phyloP scores from a whole-genome alignment of 2,113 vertebrate species.

The Maccullochella peelii region DNA sequence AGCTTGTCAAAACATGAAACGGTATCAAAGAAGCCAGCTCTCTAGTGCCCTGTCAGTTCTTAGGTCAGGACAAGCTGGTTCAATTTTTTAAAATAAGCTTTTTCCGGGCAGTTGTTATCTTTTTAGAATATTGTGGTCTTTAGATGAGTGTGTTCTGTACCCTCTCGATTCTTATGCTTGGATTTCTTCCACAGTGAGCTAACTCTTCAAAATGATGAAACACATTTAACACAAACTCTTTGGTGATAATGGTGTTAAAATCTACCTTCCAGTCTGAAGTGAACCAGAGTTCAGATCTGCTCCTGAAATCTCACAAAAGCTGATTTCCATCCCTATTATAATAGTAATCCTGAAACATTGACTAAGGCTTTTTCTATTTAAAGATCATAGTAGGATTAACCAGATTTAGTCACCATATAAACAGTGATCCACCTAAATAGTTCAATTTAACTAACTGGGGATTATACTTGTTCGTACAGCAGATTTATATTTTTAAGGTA shows the following conservation, averaged over 20 bases:
- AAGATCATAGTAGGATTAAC: conserved; percentile 7
- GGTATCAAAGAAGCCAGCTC: conserved; percentile 3
- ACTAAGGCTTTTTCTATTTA: neutral
- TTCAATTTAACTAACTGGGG: neutral
- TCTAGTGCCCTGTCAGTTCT: neutral
- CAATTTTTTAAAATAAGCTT: neutral
- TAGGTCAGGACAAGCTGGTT: neutral
- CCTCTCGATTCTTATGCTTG: neutral
- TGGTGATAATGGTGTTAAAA: conserved; percentile 13
- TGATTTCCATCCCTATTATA: neutral
- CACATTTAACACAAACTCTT: conserved; percentile 7
- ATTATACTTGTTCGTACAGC: neutral
- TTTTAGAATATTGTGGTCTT: neutral
- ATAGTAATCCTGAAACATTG: neutral
- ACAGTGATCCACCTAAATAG: conserved; percentile 11
- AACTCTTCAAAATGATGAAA: conserved; percentile 5
- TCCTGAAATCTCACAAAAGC: conserved; percentile 10
- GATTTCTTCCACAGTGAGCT: conserved; percentile 6
- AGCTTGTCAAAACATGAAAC: conserved; percentile 5
- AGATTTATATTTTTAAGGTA: neutral
- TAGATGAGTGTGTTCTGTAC: conserved; percentile 11
- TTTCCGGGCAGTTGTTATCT: neutral
- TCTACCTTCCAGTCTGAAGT: conserved; percentile 26
- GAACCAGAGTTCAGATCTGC: conserved; percentile 14
- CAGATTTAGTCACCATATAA: conserved; percentile 13